These are phyloP conservation scores for Drosophila lacicola DNA, from an alignment of 2,888 invertebrate species.

Conservation along the genomic window DNA sequence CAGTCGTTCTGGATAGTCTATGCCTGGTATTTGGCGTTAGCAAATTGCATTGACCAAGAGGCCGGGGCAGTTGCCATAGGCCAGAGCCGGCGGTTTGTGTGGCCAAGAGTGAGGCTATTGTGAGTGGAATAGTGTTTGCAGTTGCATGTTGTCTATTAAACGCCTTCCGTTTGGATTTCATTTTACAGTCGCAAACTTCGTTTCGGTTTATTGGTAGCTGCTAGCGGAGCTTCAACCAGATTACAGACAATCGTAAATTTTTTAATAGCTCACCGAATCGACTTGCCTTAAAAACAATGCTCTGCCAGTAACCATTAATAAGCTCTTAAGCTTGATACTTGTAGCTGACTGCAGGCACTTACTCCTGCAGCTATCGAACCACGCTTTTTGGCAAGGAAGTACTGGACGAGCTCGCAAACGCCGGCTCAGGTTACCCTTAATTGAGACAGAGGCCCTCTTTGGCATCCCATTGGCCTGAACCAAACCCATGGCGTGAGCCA, in stretches of 20 bases:
- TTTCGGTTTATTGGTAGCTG: slow-evolving; percentile 2
- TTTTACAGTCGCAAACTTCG: slow-evolving; percentile 11
- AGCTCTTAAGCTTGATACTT: slow-evolving; percentile 6
- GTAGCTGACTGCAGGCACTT: no score
- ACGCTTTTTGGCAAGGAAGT: no score
- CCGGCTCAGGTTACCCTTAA: no score
- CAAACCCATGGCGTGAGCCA: no score
- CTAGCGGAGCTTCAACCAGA: slow-evolving; percentile 12
- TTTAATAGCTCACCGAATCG: slow-evolving; percentile 44
- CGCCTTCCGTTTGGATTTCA: slow-evolving; percentile 37
- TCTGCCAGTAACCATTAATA: slow-evolving; percentile 28
- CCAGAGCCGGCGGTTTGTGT: background rate
- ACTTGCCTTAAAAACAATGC: slow-evolving; percentile 45
- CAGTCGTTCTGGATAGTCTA: slow-evolving; percentile 27
- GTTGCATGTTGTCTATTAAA: slow-evolving; percentile 48
- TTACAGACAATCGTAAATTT: slow-evolving; percentile 57
- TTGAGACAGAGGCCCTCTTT: no score
- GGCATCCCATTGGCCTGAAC: no score
- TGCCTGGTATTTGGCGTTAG: slow-evolving; percentile 48
- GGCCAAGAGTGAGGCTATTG: background rate
- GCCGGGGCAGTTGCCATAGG: no score
- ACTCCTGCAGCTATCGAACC: no score
- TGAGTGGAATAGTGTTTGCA: slow-evolving; percentile 19
- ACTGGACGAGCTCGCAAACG: no score
- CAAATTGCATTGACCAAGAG: slow-evolving; percentile 41